Base-by-base conservation (phyloP, 2,888 invertebrate genomes). In the Dryadula phaetusa region DNA sequence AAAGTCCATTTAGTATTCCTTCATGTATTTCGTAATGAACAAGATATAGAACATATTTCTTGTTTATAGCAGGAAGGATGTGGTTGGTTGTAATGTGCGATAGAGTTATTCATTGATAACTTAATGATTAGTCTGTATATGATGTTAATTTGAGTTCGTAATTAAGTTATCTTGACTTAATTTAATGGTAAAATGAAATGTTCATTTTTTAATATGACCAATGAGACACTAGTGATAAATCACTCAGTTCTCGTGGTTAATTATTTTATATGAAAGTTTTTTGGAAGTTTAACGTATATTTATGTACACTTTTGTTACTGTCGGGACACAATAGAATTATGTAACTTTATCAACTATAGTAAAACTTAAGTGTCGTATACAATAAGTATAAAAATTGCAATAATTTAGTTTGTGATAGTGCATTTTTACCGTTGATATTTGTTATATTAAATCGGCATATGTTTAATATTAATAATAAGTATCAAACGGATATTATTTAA, bases 371-470 rank as follows among this genome's bases (percentile, higher is more conserved):
- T 56, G 16, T 56, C 2, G 10, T 40, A 40, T 25, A 8, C 20
- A 40, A 40, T 37, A n/a, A 56, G 40, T 52, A 40, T 56, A 40
- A 25, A 54, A 22, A 34, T 22, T 40, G 61, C 66, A 53, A 66
- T 61, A 53, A 52, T 37, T 66, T 40, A 62, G 49, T 49, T 67
- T 49, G 66, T 67, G 66, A 67, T 67, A 62, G 14, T 62, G 37
- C 56, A 53, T 52, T 40, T 37, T 22, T 46, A 16, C 28, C 53
- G 52, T 28, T 22, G 32, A 53, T 46, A 16, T 54, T 12, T 56
- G 42, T 22, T 40, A n/a, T 56, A 40, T n/a, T 40, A 40, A 4
- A 4, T 56, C 56, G 40, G 22, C 25, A 25, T 56, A 25, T 40
- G 28, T 52, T 40, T 56, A 20, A 3, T 12, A 25, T 25, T 22